Evolutionary conservation across 1,140 invertebrate genomes (phyloP).

Genomic region (Neelides sp.): DNA sequence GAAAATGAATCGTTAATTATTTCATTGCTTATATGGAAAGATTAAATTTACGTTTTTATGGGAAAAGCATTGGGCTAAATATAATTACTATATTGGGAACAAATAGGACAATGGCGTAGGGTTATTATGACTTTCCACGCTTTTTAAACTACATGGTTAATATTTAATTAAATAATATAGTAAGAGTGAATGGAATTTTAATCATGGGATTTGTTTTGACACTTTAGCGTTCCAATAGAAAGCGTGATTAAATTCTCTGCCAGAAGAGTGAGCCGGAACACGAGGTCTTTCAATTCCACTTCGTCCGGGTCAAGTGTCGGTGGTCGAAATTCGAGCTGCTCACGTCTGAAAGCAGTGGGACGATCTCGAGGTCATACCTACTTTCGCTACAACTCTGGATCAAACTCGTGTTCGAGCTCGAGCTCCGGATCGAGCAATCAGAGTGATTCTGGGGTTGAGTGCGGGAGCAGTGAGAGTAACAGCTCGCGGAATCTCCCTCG

Average conservation of each 20-base stretch:
- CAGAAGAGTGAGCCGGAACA: neutral
- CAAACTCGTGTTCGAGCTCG: conserved; percentile 24
- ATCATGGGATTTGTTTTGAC: neutral
- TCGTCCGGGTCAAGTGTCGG: neutral
- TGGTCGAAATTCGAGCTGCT: too few relatives aligned
- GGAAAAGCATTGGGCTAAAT: too few relatives aligned
- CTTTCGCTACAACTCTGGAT: conserved; percentile 20
- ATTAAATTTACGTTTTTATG: too few relatives aligned
- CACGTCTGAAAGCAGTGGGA: neutral
- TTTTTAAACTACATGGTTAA: too few relatives aligned
- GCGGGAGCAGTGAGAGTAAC: conserved; percentile 19
- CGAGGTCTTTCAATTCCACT: neutral
- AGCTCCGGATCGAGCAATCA: conserved; percentile 23
- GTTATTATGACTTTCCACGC: too few relatives aligned
- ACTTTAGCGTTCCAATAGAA: neutral
- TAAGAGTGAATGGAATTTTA: neutral
- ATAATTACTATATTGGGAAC: too few relatives aligned
- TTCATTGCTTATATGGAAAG: too few relatives aligned
- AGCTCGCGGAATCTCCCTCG: conserved; percentile 13
- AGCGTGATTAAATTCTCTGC: neutral
- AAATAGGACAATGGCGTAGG: too few relatives aligned
- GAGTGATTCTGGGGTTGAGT: conserved; percentile 29
- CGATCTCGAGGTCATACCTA: conserved; percentile 4
- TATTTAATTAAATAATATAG: too few relatives aligned
- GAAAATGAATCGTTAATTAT: too few relatives aligned